Conservation (phyloP, 2,113 vertebrate genomes). For the Pelmatolapia mariae region DNA sequence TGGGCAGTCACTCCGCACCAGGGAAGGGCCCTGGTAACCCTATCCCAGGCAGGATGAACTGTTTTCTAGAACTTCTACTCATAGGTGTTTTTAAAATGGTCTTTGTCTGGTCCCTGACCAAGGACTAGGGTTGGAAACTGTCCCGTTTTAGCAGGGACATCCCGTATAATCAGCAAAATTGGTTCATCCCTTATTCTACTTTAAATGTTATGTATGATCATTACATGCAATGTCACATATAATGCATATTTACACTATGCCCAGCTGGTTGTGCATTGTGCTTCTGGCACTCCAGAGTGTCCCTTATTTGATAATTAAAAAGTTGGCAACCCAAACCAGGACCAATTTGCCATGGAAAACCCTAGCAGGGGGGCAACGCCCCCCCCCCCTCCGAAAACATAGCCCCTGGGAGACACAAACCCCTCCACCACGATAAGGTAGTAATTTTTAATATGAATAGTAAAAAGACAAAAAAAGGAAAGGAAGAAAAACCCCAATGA, state of each 20-base stretch:
- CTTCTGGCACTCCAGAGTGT: background rate
- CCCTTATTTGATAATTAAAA: background rate
- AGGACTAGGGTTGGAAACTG: background rate
- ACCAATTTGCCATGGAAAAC: background rate
- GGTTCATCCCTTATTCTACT: background rate
- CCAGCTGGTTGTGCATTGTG: background rate
- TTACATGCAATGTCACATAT: background rate
- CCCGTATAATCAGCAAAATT: background rate
- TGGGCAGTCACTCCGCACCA: background rate
- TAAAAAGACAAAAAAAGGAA: background rate
- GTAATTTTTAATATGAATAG: background rate
- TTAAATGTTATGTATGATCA: background rate
- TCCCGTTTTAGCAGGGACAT: background rate
- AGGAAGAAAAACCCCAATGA: background rate
- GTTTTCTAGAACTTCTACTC: background rate
- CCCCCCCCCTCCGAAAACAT: background rate
- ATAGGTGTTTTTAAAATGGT: background rate
- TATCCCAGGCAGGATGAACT: background rate
- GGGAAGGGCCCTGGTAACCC: background rate
- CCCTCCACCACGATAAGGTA: background rate
- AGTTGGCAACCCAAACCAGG: background rate
- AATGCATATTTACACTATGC: background rate
- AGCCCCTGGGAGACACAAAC: background rate
- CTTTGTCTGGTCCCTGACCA: background rate
- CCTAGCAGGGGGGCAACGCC: background rate